Evolutionary conservation across 1,140 invertebrate species (phyloP), one percentile per base, ranked within the genome.

Genomic region (Drosophila obscura): DNA sequence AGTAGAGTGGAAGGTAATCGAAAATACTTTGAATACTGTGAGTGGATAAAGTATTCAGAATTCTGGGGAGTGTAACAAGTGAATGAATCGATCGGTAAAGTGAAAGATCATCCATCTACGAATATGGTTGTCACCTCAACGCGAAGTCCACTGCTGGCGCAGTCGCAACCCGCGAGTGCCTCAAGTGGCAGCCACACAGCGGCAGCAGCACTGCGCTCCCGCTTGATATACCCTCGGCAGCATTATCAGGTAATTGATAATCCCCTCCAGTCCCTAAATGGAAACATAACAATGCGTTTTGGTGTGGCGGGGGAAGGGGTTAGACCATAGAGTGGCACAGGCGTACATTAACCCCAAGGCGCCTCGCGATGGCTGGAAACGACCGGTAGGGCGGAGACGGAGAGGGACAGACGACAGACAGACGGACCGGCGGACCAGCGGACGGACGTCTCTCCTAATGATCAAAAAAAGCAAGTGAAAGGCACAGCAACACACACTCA

Each of bases 161-260:
- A 85, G 53, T 67, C 69, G 7, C 84, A 89, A 26, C 58, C 85
- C 16, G 62, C 79, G 48, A 84, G 41, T 63, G 43, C 80, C 24
- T 55, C 63, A 2, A 85, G 73, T 79, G 72, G 81, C 75, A 66
- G 63, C 55, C 78, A 72, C 57, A 64, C 72, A 5, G 19, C 35
- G 39, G 43, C 73, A 19, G 78, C 88, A 19, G 71, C 61, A 39
- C 46, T 87, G 72, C 78, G 88, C 45, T 90, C 87, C 31, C 82
- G 87, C 49, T 69, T 90, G 48, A 88, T 90, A 77, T 90, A 76
- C 68, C 87, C 88, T 50, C 80, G 88, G 45, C 83, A 77, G 62
- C 87, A 90, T 66, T 90, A 90, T 90, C 87, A 90, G 87, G 87
- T 90, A 90, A 90, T 63, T 69, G 51, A 68, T 65, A 57, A 50